Conservation (phyloP, 2,888 invertebrate species). For the Pterobdella sp. region DNA sequence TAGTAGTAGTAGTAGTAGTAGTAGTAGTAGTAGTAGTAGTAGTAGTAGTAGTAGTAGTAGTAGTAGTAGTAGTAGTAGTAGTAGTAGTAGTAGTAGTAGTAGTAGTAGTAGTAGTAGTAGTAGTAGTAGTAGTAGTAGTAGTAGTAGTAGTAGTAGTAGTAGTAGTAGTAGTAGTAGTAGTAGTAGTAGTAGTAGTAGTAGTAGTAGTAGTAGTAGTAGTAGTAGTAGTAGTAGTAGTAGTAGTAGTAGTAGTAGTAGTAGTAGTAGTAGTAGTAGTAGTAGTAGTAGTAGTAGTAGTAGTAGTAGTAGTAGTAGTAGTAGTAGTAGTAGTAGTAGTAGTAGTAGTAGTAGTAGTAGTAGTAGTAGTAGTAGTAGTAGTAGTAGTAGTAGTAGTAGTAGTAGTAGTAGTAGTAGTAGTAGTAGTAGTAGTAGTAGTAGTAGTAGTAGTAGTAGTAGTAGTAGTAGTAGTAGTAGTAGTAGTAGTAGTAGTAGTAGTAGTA, state of each 20-base stretch:
- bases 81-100: background rate
- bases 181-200: background rate
- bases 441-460: background rate
- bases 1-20: constrained; percentile 12
- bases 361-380: background rate
- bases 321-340: background rate
- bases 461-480: background rate
- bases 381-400: background rate
- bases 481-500: background rate
- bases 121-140: background rate
- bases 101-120: background rate
- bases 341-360: background rate
- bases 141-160: background rate
- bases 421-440: background rate
- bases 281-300: background rate
- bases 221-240: background rate
- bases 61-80: background rate
- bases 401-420: background rate
- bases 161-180: background rate
- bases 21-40: background rate
- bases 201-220: background rate
- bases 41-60: background rate
- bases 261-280: background rate
- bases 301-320: background rate
- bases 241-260: background rate